A percentile compares a stretch with the other conserved stretches of the same genome.
phyloP scores from a whole-genome alignment of 2,888 invertebrate species.

The Chaetoderma sp. region DNA sequence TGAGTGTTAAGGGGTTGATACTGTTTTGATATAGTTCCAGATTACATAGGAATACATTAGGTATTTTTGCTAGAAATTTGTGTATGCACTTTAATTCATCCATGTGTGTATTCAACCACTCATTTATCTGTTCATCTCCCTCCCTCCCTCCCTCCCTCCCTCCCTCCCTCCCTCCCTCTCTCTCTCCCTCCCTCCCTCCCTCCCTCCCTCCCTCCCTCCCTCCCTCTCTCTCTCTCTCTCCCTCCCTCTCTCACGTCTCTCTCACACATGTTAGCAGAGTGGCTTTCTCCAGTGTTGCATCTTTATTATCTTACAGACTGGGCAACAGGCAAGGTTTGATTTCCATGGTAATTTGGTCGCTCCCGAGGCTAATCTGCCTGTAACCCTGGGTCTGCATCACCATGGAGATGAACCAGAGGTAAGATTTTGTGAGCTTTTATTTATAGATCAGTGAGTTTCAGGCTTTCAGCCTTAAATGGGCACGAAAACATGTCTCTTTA shows the following conservation, averaged over 20 bases:
- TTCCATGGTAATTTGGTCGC: slow-evolving; percentile 67
- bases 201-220: background rate
- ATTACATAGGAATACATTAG: too few relatives aligned
- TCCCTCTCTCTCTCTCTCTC: background rate
- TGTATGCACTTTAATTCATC: too few relatives aligned
- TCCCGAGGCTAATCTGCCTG: slow-evolving; percentile 74
- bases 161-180: background rate
- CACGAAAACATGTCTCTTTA: too few relatives aligned
- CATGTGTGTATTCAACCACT: too few relatives aligned
- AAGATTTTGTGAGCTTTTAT: background rate
- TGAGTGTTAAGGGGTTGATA: too few relatives aligned
- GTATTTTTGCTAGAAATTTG: too few relatives aligned
- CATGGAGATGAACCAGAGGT: slow-evolving; percentile 90
- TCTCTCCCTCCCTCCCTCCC: background rate
- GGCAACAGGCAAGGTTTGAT: slow-evolving; percentile 68
- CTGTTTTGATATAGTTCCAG: too few relatives aligned
- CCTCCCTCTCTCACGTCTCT: background rate
- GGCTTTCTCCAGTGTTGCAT: background rate
- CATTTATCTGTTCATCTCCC: too few relatives aligned
- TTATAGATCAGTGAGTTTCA: background rate
- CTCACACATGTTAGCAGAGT: background rate
- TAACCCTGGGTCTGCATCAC: slow-evolving; percentile 82
- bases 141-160: background rate
- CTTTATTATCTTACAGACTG: slow-evolving; percentile 49
- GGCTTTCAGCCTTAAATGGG: too few relatives aligned